These are phyloP conservation scores for Eclectus roratus DNA, from an alignment of 2,113 vertebrate species.

Conservation along the genomic window DNA sequence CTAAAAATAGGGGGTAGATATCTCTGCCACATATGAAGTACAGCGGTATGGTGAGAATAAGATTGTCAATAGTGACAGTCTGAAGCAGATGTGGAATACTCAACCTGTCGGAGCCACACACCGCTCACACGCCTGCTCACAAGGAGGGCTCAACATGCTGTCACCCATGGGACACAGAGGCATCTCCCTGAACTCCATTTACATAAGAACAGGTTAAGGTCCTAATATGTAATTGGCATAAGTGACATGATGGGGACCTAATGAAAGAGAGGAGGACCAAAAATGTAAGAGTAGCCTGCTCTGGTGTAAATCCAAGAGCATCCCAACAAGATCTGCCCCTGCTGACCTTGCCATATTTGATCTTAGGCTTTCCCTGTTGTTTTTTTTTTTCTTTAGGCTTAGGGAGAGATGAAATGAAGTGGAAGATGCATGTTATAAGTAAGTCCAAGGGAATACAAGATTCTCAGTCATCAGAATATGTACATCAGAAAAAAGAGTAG, in stretches of 20 bases:
- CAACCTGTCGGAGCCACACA: background rate
- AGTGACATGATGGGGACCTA: background rate
- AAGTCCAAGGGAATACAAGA: background rate
- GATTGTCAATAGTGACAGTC: background rate
- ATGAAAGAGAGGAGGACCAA: background rate
- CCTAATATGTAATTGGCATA: background rate
- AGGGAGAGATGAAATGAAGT: background rate
- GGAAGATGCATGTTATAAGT: background rate
- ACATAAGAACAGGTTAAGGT: background rate
- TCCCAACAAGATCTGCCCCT: background rate
- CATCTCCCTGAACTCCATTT: background rate
- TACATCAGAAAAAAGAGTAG: background rate
- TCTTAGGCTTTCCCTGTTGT: background rate
- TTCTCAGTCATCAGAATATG: background rate
- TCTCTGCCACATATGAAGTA: background rate
- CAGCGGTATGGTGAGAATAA: background rate
- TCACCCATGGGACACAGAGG: accelerated
- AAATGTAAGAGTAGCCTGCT: background rate
- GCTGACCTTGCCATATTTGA: background rate
- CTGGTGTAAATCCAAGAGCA: background rate
- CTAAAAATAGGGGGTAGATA: background rate
- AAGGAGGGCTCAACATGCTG: background rate
- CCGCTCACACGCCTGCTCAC: background rate
- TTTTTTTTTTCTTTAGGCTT: background rate
- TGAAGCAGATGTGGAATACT: background rate